A percentile compares a stretch with the other conserved stretches of the same genome.
Conservation (phyloP, 1,140 invertebrate genomes). For the Trachymyrmex cornetzi region DNA sequence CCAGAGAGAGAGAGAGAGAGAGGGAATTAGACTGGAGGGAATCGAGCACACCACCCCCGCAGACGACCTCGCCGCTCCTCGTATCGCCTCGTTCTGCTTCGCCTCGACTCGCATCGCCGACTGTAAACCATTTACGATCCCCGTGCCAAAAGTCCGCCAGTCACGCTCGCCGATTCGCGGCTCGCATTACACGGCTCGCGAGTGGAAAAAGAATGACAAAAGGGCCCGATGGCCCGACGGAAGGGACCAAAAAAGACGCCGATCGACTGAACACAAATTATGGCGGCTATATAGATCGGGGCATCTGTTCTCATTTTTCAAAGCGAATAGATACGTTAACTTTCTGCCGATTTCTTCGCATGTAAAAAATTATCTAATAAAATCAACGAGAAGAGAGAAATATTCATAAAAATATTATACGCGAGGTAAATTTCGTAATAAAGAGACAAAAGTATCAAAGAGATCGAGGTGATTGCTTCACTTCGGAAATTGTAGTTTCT, state of each 20-base stretch:
- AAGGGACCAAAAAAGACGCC: slow-evolving; percentile 5
- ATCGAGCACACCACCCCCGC: slow-evolving; percentile 46
- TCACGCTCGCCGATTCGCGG: slow-evolving; percentile 76
- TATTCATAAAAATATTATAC: neutral
- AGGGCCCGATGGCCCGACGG: neutral
- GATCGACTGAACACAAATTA: slow-evolving; percentile 29
- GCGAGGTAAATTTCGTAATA: neutral
- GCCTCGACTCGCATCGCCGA: slow-evolving; percentile 70
- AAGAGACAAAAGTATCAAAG: neutral
- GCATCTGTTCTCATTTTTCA: neutral
- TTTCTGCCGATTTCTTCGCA: neutral
- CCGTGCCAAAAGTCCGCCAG: slow-evolving; percentile 77
- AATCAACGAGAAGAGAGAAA: neutral
- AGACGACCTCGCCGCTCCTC: slow-evolving; percentile 76
- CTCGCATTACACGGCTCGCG: slow-evolving; percentile 44
- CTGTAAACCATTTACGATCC: slow-evolving; percentile 80
- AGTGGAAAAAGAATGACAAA: slow-evolving; percentile 42
- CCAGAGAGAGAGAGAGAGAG: slow-evolving; percentile 71
- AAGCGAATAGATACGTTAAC: neutral
- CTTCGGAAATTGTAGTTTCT: neutral
- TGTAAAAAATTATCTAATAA: neutral
- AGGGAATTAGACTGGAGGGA: slow-evolving; percentile 58
- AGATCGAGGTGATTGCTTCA: neutral
- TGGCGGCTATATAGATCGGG: neutral
- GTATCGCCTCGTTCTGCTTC: slow-evolving; percentile 79